These are phyloP conservation scores for Phocides pigmalion DNA, from an alignment of 1,140 invertebrate genomes.

Conservation along the genomic window DNA sequence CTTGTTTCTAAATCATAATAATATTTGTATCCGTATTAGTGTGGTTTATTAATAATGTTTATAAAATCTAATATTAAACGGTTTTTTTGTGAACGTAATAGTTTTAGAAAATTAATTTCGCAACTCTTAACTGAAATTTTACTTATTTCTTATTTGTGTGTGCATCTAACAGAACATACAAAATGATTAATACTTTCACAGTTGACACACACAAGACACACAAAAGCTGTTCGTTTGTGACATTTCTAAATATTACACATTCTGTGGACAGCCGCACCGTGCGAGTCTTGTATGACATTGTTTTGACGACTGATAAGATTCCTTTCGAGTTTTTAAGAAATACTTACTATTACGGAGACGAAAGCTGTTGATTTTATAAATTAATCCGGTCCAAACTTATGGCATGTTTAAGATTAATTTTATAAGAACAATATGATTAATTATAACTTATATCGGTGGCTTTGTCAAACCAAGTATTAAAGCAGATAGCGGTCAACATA, in stretches of 20 bases:
- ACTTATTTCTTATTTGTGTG: no score
- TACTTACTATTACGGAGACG: slow-evolving; percentile 38
- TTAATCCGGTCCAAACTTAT: slow-evolving; percentile 14
- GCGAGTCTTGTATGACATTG: slow-evolving; percentile 54
- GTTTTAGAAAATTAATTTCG: no score
- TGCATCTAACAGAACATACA: no score
- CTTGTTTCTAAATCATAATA: no score
- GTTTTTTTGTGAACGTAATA: no score
- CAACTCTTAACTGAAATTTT: no score
- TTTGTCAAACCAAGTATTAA: neutral
- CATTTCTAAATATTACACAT: neutral
- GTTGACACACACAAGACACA: no score
- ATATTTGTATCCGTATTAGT: no score
- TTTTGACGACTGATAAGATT: slow-evolving; percentile 73
- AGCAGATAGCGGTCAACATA: neutral
- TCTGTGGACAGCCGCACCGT: slow-evolving; percentile 41
- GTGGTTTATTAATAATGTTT: no score
- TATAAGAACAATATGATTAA: slow-evolving; percentile 11
- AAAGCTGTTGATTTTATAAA: slow-evolving; percentile 50
- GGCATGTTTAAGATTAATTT: slow-evolving; percentile 25
- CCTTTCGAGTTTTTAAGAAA: slow-evolving; percentile 50
- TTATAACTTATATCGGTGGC: neutral
- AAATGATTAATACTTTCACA: no score
- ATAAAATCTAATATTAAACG: no score
- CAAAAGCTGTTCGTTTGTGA: neutral